Percentiles rank a stretch among this genome's conserved stretches.
Evolutionary conservation across 1,140 invertebrate species (phyloP).

Genomic region (Micrasema minimum): DNA sequence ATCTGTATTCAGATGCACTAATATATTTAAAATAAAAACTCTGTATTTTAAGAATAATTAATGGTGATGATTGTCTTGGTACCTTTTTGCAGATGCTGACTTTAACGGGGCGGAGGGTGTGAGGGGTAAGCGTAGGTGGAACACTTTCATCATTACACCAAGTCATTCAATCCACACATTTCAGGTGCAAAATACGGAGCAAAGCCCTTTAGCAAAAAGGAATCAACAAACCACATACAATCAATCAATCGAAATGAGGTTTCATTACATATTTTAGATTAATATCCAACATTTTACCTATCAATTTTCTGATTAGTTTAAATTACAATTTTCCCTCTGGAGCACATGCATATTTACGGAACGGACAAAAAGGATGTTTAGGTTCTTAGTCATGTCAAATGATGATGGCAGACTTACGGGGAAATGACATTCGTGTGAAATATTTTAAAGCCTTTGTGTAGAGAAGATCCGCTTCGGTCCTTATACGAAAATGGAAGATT

Average conservation of each 20-base stretch:
- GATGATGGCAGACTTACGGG: constrained; percentile 25
- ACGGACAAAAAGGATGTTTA: constrained; percentile 19
- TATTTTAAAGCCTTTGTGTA: constrained; percentile 15
- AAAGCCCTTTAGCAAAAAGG: constrained; percentile 1
- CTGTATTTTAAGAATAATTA: too few species aligned
- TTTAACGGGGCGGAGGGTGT: not conserved
- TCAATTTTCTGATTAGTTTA: not conserved
- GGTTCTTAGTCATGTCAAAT: constrained; percentile 25
- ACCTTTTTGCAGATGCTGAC: constrained; percentile 4
- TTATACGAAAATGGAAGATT: too few species aligned
- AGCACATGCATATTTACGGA: not conserved
- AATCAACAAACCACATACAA: too few species aligned
- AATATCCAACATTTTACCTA: too few species aligned
- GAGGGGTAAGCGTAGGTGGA: constrained; percentile 19
- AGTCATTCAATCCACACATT: constrained; percentile 5
- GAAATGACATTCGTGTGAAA: constrained; percentile 33
- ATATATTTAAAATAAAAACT: too few species aligned
- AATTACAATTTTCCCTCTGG: not conserved
- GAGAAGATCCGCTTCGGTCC: constrained; percentile 1
- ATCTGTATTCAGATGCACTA: too few species aligned
- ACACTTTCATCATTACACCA: constrained; percentile 34
- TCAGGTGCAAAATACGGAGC: not conserved
- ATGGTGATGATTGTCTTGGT: too few species aligned
- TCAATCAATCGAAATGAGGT: too few species aligned
- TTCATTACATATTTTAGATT: too few species aligned